Base-by-base conservation (phyloP, 2,797 vertebrate species). In the Synanceia verrucosa region DNA sequence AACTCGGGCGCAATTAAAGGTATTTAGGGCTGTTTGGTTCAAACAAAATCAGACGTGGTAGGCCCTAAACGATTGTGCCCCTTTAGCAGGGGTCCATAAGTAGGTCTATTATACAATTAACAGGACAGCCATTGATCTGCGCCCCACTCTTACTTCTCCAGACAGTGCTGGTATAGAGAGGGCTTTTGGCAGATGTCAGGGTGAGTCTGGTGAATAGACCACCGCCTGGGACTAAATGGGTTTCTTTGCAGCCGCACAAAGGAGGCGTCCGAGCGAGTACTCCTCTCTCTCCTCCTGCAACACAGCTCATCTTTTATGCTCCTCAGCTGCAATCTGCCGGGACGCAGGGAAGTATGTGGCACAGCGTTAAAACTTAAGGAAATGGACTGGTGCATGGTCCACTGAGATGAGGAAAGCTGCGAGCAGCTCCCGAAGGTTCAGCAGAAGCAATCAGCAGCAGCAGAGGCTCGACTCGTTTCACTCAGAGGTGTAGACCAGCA, bases 1-100 rank as follows among this genome's bases (percentile, higher is more conserved):
- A 91, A 91, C 92, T 90, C 90, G 91, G 91, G 93, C 93, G 93
- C 95, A 96, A 96, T 97, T 96, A 95, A 96, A 96, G 93, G 94
- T 94, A 95, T 96, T 96, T 95, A 91, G 90, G 81, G 81, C 83
- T 82, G 95, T 95, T 95, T 95, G 94, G 92, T 93, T 91, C 88
- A 93, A 94, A 96, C 94, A 94, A 92, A 95, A 93, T 93, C 91
- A 90, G 89, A 93, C 91, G 89, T 85, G 82, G 75, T 86, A 33
- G 84, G 90, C 79, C 76, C 79, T 88, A 86, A 88, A 90, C 88
- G 84, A 88, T 86, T 89, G 83, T 86, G 83, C 87, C 86, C 84
- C 86, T 86, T 84, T 81, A 91, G 86, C 74, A 80, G 83, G 47
- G 77, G 81, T 84, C 89, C 88, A 88, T 90, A 83, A 89, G 89